Evolutionary conservation across 2,797 vertebrate genomes (phyloP).

Genomic region (Catharus ustulatus): DNA sequence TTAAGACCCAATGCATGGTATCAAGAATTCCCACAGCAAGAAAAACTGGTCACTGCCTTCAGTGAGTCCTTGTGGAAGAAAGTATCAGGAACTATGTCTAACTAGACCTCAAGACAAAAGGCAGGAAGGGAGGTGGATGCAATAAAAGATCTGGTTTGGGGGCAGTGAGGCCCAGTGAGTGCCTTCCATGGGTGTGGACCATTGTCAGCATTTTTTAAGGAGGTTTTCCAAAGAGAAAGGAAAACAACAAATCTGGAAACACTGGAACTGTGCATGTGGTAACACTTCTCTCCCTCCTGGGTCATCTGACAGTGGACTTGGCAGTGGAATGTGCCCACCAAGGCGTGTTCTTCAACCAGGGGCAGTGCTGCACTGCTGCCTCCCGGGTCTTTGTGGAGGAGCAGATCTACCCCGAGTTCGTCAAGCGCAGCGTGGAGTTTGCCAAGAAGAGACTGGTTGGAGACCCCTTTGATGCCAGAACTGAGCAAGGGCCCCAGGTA

Average conservation of each 20-base stretch:
- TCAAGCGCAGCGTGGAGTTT: constrained; percentile 85
- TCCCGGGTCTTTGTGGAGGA: constrained; percentile 93
- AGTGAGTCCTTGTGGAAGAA: not conserved
- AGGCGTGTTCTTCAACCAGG: constrained; percentile 95
- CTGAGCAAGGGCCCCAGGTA: constrained; percentile 94
- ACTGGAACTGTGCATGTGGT: constrained; percentile 5
- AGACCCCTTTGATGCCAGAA: constrained; percentile 89
- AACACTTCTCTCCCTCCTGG: constrained; percentile 9
- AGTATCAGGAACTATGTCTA: not conserved
- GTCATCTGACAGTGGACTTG: constrained; percentile 83
- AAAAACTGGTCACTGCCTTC: not conserved
- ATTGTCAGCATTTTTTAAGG: not conserved
- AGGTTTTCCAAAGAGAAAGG: not conserved
- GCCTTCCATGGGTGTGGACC: not conserved
- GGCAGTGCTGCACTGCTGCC: constrained; percentile 94
- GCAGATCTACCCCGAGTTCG: constrained; percentile 89
- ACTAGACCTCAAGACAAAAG: not conserved
- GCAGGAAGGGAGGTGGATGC: not conserved
- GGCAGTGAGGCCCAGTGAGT: not conserved
- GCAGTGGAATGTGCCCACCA: constrained; percentile 93
- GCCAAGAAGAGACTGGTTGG: constrained; percentile 85
- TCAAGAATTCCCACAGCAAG: not conserved
- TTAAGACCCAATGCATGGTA: not conserved
- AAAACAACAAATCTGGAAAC: not conserved
- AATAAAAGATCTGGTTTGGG: not conserved